phyloP scores from a whole-genome alignment of 2,888 invertebrate genomes.

The Leptinotarsa tumamoca region DNA sequence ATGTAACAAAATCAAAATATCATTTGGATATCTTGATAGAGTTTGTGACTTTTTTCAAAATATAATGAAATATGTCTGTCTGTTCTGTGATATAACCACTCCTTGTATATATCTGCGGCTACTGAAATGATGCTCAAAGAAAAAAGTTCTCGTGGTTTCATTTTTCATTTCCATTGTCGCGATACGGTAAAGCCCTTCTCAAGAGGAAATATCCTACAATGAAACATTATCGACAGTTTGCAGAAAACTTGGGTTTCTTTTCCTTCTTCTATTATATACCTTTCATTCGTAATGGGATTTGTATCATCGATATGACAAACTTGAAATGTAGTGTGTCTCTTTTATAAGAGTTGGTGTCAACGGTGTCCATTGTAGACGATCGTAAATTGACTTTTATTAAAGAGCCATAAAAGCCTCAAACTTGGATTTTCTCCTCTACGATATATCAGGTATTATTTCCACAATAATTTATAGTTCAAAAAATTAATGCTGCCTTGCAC shows the following conservation, averaged over 20 bases:
- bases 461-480: background rate
- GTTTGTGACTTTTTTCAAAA: no score
- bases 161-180: conserved; percentile 1
- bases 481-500: no score
- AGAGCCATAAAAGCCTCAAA: background rate
- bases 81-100: no score
- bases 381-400: background rate
- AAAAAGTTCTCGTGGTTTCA: background rate
- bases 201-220: background rate
- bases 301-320: background rate
- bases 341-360: background rate
- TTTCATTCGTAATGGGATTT: conserved; percentile 5
- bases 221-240: conserved; percentile 13
- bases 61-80: no score
- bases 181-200: background rate
- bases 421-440: background rate
- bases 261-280: conserved; percentile 4
- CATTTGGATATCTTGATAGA: no score
- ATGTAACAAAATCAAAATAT: no score
- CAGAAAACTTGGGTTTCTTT: background rate
- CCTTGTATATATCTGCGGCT: background rate
- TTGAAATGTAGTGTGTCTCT: background rate
- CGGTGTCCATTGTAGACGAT: background rate
- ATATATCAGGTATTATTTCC: background rate
- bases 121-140: background rate